phyloP scores from a whole-genome alignment of 1,140 invertebrate species.

The Sipha flava region DNA sequence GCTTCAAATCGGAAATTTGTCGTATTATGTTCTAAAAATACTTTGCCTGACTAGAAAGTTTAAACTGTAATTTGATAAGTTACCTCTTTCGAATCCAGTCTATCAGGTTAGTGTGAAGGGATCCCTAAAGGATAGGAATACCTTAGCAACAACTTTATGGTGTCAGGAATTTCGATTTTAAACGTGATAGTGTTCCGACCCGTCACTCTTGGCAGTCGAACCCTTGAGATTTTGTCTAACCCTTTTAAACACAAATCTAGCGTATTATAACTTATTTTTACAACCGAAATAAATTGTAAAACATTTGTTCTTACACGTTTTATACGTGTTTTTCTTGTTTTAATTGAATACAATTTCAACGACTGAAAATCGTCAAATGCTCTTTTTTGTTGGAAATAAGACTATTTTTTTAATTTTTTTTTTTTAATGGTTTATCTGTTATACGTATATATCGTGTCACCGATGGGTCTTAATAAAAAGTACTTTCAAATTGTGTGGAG shows the following conservation, averaged over 20 bases:
- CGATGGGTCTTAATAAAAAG: too few relatives aligned
- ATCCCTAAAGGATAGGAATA: constrained; percentile 7
- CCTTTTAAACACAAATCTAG: neutral
- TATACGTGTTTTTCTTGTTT: too few relatives aligned
- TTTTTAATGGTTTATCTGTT: too few relatives aligned
- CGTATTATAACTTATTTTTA: neutral
- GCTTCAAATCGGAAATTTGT: neutral
- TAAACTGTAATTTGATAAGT: constrained; percentile 20
- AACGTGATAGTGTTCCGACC: neutral
- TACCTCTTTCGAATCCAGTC: constrained; percentile 10
- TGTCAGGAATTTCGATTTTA: constrained; percentile 23
- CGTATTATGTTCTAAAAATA: neutral
- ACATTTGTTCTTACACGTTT: too few relatives aligned
- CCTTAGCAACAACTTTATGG: constrained; percentile 19
- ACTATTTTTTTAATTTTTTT: too few relatives aligned
- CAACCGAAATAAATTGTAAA: neutral
- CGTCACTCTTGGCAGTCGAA: neutral
- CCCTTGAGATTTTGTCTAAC: constrained; percentile 17
- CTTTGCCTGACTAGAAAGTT: neutral
- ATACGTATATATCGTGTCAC: too few relatives aligned
- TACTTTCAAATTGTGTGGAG: too few relatives aligned
- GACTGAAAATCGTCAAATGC: too few relatives aligned
- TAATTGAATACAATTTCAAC: too few relatives aligned
- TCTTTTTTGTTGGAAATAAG: too few relatives aligned
- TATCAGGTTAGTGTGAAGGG: neutral